Percentiles rank a stretch among this genome's conserved stretches.
phyloP scores from a whole-genome alignment of 2,888 invertebrate genomes.

The Napeogenes inachia region DNA sequence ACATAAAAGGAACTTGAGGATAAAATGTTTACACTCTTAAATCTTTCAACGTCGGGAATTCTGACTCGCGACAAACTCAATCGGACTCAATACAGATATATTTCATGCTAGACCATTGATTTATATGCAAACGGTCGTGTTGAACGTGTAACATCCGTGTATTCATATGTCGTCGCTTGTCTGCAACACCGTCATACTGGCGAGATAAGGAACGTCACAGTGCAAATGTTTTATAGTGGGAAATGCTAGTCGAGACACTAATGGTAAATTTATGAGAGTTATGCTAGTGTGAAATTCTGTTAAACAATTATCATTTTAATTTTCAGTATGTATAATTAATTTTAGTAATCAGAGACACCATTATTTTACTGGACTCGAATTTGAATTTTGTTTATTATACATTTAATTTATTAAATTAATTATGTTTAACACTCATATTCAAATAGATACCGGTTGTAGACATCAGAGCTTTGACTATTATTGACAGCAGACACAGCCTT shows the following conservation, averaged over 20 bases:
- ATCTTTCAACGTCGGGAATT: conserved; percentile 23
- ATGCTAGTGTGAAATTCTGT: background rate
- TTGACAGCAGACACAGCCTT: conserved; percentile 26
- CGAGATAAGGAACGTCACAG: conserved; percentile 25
- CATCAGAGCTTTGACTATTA: conserved; percentile 31
- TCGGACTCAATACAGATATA: conserved; percentile 30
- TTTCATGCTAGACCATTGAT: conserved; percentile 33
- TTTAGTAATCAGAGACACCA: no score
- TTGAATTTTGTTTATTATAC: no score
- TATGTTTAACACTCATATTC: no score
- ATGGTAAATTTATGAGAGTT: conserved; percentile 17
- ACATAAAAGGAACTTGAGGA: conserved; percentile 9
- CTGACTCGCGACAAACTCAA: conserved; percentile 25
- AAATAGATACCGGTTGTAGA: background rate
- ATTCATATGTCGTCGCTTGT: conserved; percentile 35
- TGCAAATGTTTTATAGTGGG: conserved; percentile 16
- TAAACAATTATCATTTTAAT: background rate
- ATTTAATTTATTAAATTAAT: no score
- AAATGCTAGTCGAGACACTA: conserved; percentile 12
- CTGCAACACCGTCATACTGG: conserved; percentile 22
- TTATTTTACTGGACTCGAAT: no score
- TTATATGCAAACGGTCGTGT: conserved; percentile 32
- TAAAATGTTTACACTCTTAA: conserved; percentile 20
- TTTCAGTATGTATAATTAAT: no score
- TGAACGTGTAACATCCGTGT: conserved; percentile 37